These are phyloP conservation scores for Eurytoma californica DNA, from an alignment of 2,888 invertebrate species.

Conservation along the genomic window DNA sequence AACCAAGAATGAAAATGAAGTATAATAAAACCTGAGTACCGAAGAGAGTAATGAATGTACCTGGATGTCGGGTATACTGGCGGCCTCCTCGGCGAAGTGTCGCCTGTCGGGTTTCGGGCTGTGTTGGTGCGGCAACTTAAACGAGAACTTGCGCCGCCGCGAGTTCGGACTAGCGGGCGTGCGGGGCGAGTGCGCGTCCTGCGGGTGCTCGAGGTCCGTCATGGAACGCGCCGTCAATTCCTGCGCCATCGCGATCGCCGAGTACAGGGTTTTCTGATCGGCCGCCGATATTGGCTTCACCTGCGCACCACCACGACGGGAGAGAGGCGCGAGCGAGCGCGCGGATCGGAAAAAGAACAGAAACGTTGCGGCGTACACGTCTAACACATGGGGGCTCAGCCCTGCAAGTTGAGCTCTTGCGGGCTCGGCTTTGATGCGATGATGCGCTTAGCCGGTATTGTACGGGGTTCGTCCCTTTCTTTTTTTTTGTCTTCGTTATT, in stretches of 20 bases:
- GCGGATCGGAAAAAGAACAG: background rate
- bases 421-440: too few species aligned
- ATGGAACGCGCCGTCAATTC: constrained; percentile 84
- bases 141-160: constrained; percentile 87
- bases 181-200: constrained; percentile 73
- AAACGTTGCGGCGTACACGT: too few species aligned
- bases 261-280: constrained; percentile 92
- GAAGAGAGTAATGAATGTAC: constrained; percentile 76
- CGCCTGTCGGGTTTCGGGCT: constrained; percentile 84
- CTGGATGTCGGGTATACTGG: constrained; percentile 91
- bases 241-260: constrained; percentile 94
- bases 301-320: constrained; percentile 62
- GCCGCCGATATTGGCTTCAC: constrained; percentile 96
- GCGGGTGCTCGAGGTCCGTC: constrained; percentile 73
- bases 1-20: constrained; percentile 6
- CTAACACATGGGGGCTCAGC: too few species aligned
- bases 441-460: too few species aligned
- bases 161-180: constrained; percentile 75
- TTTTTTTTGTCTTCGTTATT: too few species aligned
- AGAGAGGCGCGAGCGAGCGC: constrained; percentile 4
- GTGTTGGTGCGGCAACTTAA: constrained; percentile 82
- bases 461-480: too few species aligned
- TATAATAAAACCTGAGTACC: background rate
- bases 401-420: too few species aligned
- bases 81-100: constrained; percentile 93